Evolutionary conservation across 2,797 vertebrate species (phyloP), one percentile per base, ranked within the genome.

Genomic region (Leptoclinus maculatus): DNA sequence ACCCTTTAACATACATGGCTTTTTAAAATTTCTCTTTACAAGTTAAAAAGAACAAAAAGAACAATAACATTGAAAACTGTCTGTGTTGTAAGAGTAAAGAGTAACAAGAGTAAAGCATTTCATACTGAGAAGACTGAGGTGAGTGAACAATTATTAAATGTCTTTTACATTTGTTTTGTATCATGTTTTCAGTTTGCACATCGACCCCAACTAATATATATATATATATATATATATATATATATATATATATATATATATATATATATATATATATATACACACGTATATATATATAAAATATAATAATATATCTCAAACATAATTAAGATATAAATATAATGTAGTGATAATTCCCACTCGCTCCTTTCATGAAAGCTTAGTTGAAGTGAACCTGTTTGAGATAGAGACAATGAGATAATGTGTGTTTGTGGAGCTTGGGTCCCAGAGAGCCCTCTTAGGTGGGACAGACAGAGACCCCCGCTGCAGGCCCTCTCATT

Each of bases 371-470:
- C 2, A 3, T 32, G 66, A 27, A 69, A 34, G 11, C 27, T 59
- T 5, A 53, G 63, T 41, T 76, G n/a, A 69, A 72, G 4, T 12
- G 7, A 68, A 64, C 19, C 43, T 57, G 39, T 47, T 38, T 60
- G 16, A 71, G 62, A 79, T 45, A 79, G 47, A 71, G 57, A 62
- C 76, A 79, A 32, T 49, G 60, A 69, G 71, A 89, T 79, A 78
- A 57, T 39, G 67, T 73, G 78, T 82, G 71, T 85, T 84, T 87
- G 78, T 87, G 82, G 74, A 85, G 25, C 81, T 69, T 27, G 51
- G 71, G 75, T 77, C 81, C 39, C 56, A 63, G 69, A 74, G 70
- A 84, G 45, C 43, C 71, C 53, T 72, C 62, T 36, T 41, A 85
- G 73, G 80, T 84, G 84, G 85, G 78, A 86, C 62, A 76, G 79